phyloP scores from a whole-genome alignment of 2,113 vertebrate genomes.

The Antigone vipio region DNA sequence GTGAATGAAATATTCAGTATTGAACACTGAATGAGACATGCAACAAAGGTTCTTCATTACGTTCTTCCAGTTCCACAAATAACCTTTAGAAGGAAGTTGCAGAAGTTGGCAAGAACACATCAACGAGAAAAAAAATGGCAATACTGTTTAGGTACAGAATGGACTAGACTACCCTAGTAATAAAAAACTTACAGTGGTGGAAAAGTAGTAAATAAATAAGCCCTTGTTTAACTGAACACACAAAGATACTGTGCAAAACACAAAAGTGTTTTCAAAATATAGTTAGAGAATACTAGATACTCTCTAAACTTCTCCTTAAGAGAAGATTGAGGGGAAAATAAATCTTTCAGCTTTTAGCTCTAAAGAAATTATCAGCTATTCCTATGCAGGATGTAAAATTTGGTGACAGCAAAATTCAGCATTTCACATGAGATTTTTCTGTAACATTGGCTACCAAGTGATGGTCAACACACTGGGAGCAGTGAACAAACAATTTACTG shows the following conservation, averaged over 20 bases:
- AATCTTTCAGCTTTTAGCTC: not conserved
- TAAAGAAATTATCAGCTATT: not conserved
- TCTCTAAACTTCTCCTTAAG: not conserved
- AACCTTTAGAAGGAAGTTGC: not conserved
- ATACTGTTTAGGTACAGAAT: not conserved
- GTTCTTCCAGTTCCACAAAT: not conserved
- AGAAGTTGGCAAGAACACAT: not conserved
- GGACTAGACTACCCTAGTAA: not conserved
- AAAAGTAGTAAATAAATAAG: not conserved
- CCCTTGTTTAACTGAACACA: not conserved
- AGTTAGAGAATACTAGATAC: not conserved
- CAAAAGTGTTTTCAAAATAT: not conserved
- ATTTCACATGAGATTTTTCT: not conserved
- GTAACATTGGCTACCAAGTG: not conserved
- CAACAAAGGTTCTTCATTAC: not conserved
- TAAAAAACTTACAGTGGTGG: not conserved
- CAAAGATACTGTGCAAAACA: not conserved
- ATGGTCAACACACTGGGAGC: accelerated
- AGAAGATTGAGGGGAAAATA: not conserved
- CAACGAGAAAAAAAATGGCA: not conserved
- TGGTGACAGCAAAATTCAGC: not conserved
- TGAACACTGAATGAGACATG: not conserved
- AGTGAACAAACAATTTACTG: not conserved
- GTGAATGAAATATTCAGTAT: not conserved
- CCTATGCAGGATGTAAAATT: not conserved